Conservation (phyloP, 2,113 vertebrate species). For the Bubo bubo region DNA sequence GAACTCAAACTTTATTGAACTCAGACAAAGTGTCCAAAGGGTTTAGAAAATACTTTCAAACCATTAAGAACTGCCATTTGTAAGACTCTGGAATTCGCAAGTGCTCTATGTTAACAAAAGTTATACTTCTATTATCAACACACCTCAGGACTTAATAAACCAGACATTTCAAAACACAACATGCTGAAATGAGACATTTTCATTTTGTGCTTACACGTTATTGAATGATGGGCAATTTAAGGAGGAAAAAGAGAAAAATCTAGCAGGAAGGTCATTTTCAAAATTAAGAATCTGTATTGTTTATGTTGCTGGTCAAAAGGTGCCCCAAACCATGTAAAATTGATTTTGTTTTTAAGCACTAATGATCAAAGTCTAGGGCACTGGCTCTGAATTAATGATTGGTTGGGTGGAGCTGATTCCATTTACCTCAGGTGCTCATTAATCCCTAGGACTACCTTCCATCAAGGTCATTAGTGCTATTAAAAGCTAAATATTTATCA, state of each 20-base stretch:
- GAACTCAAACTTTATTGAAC: background rate
- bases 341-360: conserved; percentile 51
- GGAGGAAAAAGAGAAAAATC: background rate
- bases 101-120: background rate
- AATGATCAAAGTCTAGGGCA: conserved; percentile 49
- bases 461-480: conserved; percentile 42
- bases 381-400: conserved; percentile 40
- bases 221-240: background rate
- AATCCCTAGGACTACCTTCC: conserved; percentile 6
- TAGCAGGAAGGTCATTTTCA: conserved; percentile 46
- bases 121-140: conserved; percentile 4
- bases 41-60: background rate
- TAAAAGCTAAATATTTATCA: conserved; percentile 51
- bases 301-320: conserved; percentile 47
- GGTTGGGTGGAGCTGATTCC: conserved; percentile 2
- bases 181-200: conserved; percentile 8
- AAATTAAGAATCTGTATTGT: conserved; percentile 24
- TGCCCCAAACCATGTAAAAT: conserved; percentile 58
- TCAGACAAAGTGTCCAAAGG: background rate
- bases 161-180: background rate
- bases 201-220: background rate
- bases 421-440: conserved; percentile 61
- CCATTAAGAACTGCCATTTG: background rate
- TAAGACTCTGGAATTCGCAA: background rate
- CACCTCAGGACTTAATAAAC: conserved; percentile 13